phyloP scores from a whole-genome alignment of 2,797 vertebrate genomes.

The Enteromius thamalakanensis region DNA sequence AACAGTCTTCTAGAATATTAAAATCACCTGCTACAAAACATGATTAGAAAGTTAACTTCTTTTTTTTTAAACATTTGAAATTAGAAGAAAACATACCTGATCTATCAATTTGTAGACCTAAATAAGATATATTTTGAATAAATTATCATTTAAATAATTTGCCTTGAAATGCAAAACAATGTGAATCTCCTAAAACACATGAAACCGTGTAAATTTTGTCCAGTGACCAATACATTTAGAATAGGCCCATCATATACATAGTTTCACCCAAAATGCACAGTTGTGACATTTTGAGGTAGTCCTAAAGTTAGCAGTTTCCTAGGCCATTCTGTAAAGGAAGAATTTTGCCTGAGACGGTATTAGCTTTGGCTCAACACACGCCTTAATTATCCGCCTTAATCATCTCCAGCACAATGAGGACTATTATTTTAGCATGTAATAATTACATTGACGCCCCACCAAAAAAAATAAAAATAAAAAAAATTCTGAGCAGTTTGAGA shows the following conservation, averaged over 20 bases:
- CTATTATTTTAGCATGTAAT: conserved; percentile 35
- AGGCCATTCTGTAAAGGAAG: not conserved
- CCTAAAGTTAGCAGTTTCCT: not conserved
- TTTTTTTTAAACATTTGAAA: no score
- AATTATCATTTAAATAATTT: not conserved
- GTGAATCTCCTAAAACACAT: not conserved
- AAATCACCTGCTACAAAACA: conserved; percentile 94
- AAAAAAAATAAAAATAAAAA: conserved; percentile 1
- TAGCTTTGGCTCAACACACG: conserved; percentile 13
- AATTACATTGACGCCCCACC: conserved; percentile 14
- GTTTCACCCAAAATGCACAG: not conserved
- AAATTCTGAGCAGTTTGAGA: not conserved
- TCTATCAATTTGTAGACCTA: conserved; percentile 44
- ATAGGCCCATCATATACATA: no score
- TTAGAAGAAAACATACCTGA: no score
- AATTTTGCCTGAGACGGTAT: conserved; percentile 3
- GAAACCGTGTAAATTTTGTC: not conserved
- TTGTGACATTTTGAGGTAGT: not conserved
- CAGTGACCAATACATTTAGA: no score
- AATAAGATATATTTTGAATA: not conserved
- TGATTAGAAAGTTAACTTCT: conserved; percentile 76
- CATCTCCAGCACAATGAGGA: conserved; percentile 1
- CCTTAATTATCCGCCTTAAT: conserved; percentile 3
- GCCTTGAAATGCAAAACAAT: not conserved
- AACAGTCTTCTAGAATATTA: conserved; percentile 63